phyloP scores from a whole-genome alignment of 2,797 vertebrate species.

The Podarcis lilfordi region DNA sequence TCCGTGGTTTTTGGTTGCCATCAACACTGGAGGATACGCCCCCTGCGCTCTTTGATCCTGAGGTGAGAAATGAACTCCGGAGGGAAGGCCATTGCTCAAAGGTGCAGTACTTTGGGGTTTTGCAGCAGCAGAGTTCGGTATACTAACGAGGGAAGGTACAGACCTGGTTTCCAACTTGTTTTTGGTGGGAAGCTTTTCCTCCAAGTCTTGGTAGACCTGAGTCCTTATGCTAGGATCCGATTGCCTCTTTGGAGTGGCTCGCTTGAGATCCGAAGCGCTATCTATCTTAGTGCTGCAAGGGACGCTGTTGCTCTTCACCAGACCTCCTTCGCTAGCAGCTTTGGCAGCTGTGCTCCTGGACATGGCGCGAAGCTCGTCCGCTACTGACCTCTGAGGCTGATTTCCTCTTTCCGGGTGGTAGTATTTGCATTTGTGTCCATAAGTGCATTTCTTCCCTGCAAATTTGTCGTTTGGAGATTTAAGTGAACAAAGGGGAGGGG shows the following conservation, averaged over 20 bases:
- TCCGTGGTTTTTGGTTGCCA: slow-evolving; percentile 82
- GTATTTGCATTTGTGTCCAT: slow-evolving; percentile 98
- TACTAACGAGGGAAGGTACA: slow-evolving; percentile 83
- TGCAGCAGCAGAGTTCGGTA: slow-evolving; percentile 79
- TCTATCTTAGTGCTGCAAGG: slow-evolving; percentile 87
- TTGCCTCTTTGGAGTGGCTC: slow-evolving; percentile 88
- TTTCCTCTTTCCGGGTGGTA: slow-evolving; percentile 95
- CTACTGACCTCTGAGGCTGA: slow-evolving; percentile 94
- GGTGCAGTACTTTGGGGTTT: slow-evolving; percentile 86
- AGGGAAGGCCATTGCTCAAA: slow-evolving; percentile 78
- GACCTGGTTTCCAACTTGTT: slow-evolving; percentile 87
- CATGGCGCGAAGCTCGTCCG: slow-evolving; percentile 95
- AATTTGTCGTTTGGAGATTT: slow-evolving; percentile 1
- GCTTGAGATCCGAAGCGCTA: slow-evolving; percentile 79
- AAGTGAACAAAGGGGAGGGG: background rate
- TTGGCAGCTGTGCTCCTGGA: slow-evolving; percentile 90
- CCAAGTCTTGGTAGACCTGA: slow-evolving; percentile 91
- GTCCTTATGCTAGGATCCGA: slow-evolving; percentile 92
- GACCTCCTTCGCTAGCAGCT: slow-evolving; percentile 84
- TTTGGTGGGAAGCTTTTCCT: slow-evolving; percentile 92
- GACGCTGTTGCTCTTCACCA: slow-evolving; percentile 96
- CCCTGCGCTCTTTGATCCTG: slow-evolving; percentile 86
- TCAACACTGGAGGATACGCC: slow-evolving; percentile 79
- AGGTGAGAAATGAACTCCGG: slow-evolving; percentile 81
- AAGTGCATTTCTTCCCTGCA: slow-evolving; percentile 97